phyloP scores from a whole-genome alignment of 2,888 invertebrate species.

The Eupelmus urozonus region DNA sequence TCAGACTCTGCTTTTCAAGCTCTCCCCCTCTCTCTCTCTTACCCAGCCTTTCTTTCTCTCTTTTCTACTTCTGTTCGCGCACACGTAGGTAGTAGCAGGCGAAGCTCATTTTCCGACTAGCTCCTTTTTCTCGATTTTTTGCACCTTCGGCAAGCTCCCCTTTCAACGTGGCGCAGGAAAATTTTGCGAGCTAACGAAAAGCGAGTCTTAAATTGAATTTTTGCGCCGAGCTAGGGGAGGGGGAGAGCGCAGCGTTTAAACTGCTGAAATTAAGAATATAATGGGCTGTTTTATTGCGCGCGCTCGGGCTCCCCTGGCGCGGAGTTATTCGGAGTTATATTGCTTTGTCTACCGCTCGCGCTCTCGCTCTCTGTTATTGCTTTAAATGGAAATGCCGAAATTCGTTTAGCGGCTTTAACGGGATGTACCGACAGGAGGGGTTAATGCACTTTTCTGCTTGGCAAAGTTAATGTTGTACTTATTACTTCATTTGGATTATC shows the following conservation, averaged over 20 bases:
- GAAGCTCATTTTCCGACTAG: constrained; percentile 42
- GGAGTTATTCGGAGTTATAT: too few species aligned
- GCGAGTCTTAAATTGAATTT: constrained; percentile 39
- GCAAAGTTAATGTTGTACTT: too few species aligned
- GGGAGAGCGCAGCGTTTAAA: constrained; percentile 17
- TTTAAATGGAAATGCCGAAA: neutral
- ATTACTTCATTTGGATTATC: too few species aligned
- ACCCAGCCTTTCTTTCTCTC: neutral
- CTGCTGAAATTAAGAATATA: constrained; percentile 44
- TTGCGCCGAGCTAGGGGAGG: neutral
- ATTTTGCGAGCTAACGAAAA: constrained; percentile 5
- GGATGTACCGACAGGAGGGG: neutral
- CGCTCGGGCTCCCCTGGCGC: neutral
- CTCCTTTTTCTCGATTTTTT: neutral
- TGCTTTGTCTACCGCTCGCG: constrained; percentile 13
- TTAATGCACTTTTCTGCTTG: too few species aligned
- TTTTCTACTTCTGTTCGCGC: neutral
- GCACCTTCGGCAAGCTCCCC: neutral
- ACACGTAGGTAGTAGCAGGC: neutral
- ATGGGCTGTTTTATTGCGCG: constrained; percentile 15
- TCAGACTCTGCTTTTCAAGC: neutral
- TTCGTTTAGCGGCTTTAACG: neutral
- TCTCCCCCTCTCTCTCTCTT: too few species aligned
- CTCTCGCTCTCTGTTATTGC: constrained; percentile 22
- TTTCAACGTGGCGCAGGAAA: constrained; percentile 10